phyloP scores from a whole-genome alignment of 1,140 invertebrate genomes.

The Carposina sasakii region DNA sequence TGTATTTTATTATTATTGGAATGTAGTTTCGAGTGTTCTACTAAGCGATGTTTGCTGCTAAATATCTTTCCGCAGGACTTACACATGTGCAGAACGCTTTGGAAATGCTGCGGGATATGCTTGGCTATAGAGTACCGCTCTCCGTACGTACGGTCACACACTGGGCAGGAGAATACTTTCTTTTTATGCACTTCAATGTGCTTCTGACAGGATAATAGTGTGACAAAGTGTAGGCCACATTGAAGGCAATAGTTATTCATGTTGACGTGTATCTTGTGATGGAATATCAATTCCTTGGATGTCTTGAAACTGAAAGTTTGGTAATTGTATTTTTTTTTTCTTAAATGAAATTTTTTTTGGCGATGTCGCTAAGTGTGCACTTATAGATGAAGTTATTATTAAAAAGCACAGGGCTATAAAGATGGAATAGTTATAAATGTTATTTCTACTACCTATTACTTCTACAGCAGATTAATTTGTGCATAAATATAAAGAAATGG shows the following conservation, averaged over 20 bases:
- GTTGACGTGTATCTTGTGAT: conserved; percentile 36
- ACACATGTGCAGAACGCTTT: conserved; percentile 48
- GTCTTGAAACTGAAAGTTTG: conserved; percentile 38
- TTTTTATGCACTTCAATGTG: conserved; percentile 49
- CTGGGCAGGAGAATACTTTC: conserved; percentile 42
- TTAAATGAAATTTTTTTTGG: background rate
- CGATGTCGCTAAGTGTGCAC: too few species aligned
- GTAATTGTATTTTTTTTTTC: background rate
- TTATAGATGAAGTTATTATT: too few species aligned
- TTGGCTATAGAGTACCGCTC: conserved; percentile 45
- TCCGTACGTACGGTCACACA: conserved; percentile 39
- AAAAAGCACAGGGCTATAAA: too few species aligned
- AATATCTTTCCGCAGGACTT: conserved; percentile 53
- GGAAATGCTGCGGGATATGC: conserved; percentile 51
- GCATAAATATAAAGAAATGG: too few species aligned
- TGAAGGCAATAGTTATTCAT: conserved; percentile 36
- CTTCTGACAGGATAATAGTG: conserved; percentile 30
- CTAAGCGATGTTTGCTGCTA: conserved; percentile 37
- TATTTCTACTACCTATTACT: too few species aligned
- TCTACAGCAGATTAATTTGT: too few species aligned
- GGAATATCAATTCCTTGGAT: conserved; percentile 38
- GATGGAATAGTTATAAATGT: too few species aligned
- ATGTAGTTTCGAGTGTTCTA: conserved; percentile 48
- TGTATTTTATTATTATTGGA: conserved; percentile 30
- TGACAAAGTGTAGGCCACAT: conserved; percentile 42